Conservation (phyloP, 2,888 invertebrate species). For the Plutella xylostella region DNA sequence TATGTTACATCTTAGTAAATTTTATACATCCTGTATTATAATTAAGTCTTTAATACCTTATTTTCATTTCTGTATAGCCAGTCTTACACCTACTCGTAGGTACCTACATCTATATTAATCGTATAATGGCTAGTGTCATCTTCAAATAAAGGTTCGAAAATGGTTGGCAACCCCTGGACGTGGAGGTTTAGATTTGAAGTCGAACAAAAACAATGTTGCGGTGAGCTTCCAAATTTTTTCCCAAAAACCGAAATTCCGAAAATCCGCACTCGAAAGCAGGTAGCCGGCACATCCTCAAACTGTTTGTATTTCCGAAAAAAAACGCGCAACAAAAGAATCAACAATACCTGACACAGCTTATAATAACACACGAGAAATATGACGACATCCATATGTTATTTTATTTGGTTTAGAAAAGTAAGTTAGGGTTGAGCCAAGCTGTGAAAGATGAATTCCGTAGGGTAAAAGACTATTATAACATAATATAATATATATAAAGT, state of each 20-base stretch:
- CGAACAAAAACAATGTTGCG: slow-evolving; percentile 65
- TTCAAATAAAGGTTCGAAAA: too few species aligned
- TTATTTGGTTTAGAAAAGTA: slow-evolving; percentile 36
- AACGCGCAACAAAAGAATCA: slow-evolving; percentile 46
- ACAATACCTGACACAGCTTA: slow-evolving; percentile 60
- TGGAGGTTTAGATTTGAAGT: slow-evolving; percentile 19
- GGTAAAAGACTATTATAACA: too few species aligned
- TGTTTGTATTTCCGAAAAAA: slow-evolving; percentile 65
- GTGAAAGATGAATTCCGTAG: too few species aligned
- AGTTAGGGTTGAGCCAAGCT: too few species aligned
- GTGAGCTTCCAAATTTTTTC: slow-evolving; percentile 60
- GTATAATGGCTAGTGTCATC: too few species aligned
- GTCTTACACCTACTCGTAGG: too few species aligned
- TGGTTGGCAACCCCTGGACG: slow-evolving; percentile 32
- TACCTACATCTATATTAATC: too few species aligned
- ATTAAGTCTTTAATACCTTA: too few species aligned
- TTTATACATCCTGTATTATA: too few species aligned
- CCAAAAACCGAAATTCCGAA: slow-evolving; percentile 52
- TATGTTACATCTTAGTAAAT: too few species aligned
- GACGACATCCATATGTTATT: slow-evolving; percentile 54
- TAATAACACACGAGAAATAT: slow-evolving; percentile 64
- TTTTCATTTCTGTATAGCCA: too few species aligned
- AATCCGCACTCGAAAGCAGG: slow-evolving; percentile 61
- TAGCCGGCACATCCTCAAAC: slow-evolving; percentile 57
- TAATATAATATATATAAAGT: too few species aligned